Conservation (phyloP, 1,140 invertebrate species). For the Geopemphigus sp. region DNA sequence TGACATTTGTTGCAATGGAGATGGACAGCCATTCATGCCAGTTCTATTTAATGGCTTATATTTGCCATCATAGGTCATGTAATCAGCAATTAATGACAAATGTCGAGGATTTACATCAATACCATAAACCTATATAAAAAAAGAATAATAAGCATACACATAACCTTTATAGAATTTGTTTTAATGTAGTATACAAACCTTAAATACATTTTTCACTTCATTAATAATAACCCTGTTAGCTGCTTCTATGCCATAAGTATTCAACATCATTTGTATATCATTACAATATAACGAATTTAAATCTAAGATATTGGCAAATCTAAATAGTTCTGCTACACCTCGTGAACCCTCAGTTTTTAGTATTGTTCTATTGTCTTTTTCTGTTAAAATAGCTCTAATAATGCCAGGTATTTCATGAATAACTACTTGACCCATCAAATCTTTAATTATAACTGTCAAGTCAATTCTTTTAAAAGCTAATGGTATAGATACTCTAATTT, state of each 20-base stretch:
- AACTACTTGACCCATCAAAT: conserved; percentile 70
- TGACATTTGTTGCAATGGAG: conserved; percentile 96
- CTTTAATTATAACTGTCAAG: conserved; percentile 73
- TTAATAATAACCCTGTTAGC: conserved; percentile 81
- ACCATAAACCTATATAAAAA: conserved; percentile 73
- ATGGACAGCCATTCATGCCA: conserved; percentile 83
- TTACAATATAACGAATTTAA: conserved; percentile 88
- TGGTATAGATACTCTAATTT: conserved; percentile 62
- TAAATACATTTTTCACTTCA: conserved; percentile 57
- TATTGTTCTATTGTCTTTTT: conserved; percentile 61
- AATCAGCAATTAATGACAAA: conserved; percentile 90
- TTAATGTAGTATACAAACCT: conserved; percentile 54
- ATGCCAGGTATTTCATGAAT: conserved; percentile 80
- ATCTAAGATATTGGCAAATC: conserved; percentile 77
- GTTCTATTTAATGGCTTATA: conserved; percentile 87
- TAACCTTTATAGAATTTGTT: background rate
- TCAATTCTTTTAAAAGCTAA: conserved; percentile 69
- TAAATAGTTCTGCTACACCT: conserved; percentile 81
- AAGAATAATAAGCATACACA: background rate
- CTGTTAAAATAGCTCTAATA: conserved; percentile 75
- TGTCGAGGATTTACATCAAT: conserved; percentile 93
- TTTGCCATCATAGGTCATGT: conserved; percentile 93
- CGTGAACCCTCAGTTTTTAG: conserved; percentile 95
- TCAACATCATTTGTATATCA: conserved; percentile 87
- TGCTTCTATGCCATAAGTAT: conserved; percentile 94